Base-by-base conservation (phyloP, 2,797 vertebrate species). In the Sternarchorhynchus goeldii region DNA sequence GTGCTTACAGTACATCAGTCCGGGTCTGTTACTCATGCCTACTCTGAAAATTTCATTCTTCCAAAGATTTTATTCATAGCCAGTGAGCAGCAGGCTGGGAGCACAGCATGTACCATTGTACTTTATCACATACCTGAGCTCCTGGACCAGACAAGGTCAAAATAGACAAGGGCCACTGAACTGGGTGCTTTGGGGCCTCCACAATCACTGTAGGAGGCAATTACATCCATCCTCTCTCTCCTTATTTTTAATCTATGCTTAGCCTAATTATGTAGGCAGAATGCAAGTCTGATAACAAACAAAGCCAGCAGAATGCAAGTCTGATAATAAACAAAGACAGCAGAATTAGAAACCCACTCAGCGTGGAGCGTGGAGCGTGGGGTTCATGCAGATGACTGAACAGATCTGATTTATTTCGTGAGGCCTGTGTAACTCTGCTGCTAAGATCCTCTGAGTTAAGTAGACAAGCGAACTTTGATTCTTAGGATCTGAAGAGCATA, bases 201-300 rank as follows among this genome's bases (percentile, higher is more conserved):
- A 67, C 66, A 63, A 77, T 67, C 74, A 76, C 75, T 8, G 6
- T n/a, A 2, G 66, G 72, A 86, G 77, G 76, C 72, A 77, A 84
- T 83, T 82, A 75, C 68, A 77, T 80, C 76, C 17, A 79, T 73
- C 34, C 71, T 17, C 31, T 79, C 69, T 86, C 86, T 50, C 45
- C 45, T 14, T 50, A 2, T 50, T 85, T 78, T 87, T 77, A 75
- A 55, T 76, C 81, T 29, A 75, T 71, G 82, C 71, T n/a, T 32
- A 55, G 87, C 77, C 66, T 87, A 85, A 90, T 90, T 86, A 81
- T 83, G 83, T 90, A 81, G 88, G 76, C 56, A 18, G 67, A 87
- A 88, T 86, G 82, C 82, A 53, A 73, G 76, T 85, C 86, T 87
- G 86, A 87, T 88, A 87, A 85, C 82, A 86, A 88, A 90, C 88